A percentile compares a stretch with the other conserved stretches of the same genome.
Conservation (phyloP, 1,140 invertebrate genomes). For the Caerostris extrusa region DNA sequence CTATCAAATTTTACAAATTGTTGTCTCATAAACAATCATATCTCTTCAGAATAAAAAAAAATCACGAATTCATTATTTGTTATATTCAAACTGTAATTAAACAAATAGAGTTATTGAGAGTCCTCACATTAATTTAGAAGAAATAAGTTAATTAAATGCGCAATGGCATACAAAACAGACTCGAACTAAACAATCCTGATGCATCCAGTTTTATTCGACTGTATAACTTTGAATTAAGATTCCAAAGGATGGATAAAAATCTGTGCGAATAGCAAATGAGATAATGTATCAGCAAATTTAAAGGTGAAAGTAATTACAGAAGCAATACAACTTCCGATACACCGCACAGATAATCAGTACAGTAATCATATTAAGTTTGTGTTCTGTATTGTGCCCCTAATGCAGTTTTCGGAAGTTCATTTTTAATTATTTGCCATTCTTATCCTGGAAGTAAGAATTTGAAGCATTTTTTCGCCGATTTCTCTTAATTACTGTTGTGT, state of each 20-base stretch:
- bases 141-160: no score
- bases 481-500: background rate
- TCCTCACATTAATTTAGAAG: no score
- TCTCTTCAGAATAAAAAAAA: no score
- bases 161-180: no score
- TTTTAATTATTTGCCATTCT: background rate
- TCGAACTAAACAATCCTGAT: background rate
- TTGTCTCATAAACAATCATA: no score
- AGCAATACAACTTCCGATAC: background rate
- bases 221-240: background rate
- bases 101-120: no score
- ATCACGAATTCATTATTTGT: no score
- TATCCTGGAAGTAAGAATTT: background rate
- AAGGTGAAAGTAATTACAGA: conserved; percentile 21
- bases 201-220: background rate
- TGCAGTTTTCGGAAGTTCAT: background rate
- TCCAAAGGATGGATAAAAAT: background rate
- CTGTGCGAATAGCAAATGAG: background rate
- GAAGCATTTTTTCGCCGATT: background rate
- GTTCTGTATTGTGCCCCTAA: background rate
- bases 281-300: background rate
- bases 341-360: background rate
- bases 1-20: no score
- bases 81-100: no score
- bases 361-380: background rate